Conservation (phyloP, 2,888 invertebrate species). For the Vesta saturnalis region DNA sequence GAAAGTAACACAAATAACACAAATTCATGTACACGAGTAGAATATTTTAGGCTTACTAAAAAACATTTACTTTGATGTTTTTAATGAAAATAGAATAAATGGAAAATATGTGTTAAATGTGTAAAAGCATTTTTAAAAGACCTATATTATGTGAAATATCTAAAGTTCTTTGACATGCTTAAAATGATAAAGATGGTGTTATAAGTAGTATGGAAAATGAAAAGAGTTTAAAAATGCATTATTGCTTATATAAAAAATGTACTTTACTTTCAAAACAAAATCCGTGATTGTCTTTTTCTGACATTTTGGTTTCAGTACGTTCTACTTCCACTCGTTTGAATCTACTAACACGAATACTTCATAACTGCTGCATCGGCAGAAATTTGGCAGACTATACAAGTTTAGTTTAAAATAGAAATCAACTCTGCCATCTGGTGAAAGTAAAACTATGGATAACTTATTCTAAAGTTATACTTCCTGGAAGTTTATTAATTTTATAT, state of each 20-base stretch:
- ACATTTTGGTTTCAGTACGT: constrained; percentile 10
- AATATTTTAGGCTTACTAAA: too few species aligned
- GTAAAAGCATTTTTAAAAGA: too few species aligned
- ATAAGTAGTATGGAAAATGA: too few species aligned
- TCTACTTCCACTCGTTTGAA: constrained; percentile 20
- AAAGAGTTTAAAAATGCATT: too few species aligned
- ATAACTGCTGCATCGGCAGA: constrained; percentile 10
- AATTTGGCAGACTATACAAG: constrained; percentile 25
- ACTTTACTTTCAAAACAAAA: constrained; percentile 22
- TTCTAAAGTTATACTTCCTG: constrained; percentile 8
- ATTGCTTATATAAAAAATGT: constrained; percentile 5
- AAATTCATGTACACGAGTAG: too few species aligned
- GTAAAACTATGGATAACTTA: neutral
- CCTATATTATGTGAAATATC: too few species aligned
- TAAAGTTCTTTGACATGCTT: too few species aligned
- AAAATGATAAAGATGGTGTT: too few species aligned
- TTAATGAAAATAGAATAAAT: too few species aligned
- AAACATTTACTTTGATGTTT: too few species aligned
- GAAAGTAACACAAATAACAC: too few species aligned
- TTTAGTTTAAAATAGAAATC: constrained; percentile 35
- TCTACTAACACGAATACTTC: constrained; percentile 25
- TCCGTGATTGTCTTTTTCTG: constrained; percentile 12
- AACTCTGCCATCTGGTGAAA: constrained; percentile 32
- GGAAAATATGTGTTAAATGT: too few species aligned
- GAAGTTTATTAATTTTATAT: constrained; percentile 8